Base-by-base conservation (phyloP, 2,888 invertebrate species). In the Eilema griseolum region DNA sequence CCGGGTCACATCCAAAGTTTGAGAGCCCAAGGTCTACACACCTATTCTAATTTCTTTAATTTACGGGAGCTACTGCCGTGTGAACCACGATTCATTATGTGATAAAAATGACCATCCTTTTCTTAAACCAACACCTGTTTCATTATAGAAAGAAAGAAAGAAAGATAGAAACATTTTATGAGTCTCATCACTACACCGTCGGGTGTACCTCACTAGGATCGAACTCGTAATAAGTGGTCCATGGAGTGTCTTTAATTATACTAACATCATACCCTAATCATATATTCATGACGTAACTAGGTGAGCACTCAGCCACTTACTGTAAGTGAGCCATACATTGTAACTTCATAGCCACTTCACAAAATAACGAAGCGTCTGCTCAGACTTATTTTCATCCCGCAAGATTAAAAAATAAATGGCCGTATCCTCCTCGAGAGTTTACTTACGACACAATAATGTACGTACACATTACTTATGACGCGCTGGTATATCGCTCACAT, bases 351-450 rank as follows among this genome's bases (percentile, higher is more conserved):
- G 60, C 70, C 61, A 31, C 61, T 70, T 70, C 71, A 67, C 61
- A 63, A 68, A 69, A 59, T 52, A 67, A 60, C 66, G 66, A 66
- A 66, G 67, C 64, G 74, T 71, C 71, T 73, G 69, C 72, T 69
- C 70, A 72, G 74, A 78, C 74, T 81, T 74, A 75, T 73, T 73
- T 71, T 71, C 62, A 61, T 70, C 59, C 59, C 71, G 63, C 66
- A 67, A 75, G 73, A 78, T 83, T 78, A 83, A 76, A 78, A 78
- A 78, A 76, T 74, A 75, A 78, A 76, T 72, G 64, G 69, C 61
- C 33, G 52, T 56, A 33, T 33, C 59, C 62, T 70, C 63, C 65
- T 28, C 24, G 16, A 33, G 66, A 72, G 69, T 59, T 75, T 61
- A 70, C 72, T 79, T 61, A 77, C 78, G 74, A 71, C 73, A 73